phyloP scores from a whole-genome alignment of 2,888 invertebrate genomes.

The Cylindroiulus punctatus region DNA sequence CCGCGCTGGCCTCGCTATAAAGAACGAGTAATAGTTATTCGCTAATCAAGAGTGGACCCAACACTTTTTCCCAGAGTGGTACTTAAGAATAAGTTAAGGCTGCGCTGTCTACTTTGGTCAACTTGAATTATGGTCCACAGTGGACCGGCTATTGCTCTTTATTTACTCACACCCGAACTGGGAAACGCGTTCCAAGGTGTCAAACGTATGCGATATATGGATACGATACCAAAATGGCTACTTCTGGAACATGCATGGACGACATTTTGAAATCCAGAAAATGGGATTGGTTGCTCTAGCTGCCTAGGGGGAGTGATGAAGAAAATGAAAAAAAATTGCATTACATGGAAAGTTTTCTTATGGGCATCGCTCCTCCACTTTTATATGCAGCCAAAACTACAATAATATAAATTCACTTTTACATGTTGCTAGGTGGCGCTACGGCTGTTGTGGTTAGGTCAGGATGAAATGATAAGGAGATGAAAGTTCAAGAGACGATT shows the following conservation, averaged over 20 bases:
- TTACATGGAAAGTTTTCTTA: not conserved
- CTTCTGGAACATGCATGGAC: not conserved
- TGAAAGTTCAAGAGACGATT: too few relatives aligned
- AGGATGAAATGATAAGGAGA: too few relatives aligned
- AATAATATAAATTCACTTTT: too few relatives aligned
- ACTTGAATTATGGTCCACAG: constrained; percentile 50
- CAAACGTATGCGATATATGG: constrained; percentile 19
- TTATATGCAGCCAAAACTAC: too few relatives aligned
- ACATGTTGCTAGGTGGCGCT: too few relatives aligned
- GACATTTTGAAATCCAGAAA: not conserved
- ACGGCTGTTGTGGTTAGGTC: too few relatives aligned
- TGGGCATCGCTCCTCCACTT: too few relatives aligned
- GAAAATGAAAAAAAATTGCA: not conserved
- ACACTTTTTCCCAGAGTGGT: constrained; percentile 54
- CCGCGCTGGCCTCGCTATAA: constrained; percentile 45
- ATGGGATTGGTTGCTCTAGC: not conserved
- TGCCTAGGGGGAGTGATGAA: not conserved
- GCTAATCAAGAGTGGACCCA: constrained; percentile 50
- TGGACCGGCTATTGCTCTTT: constrained; percentile 51
- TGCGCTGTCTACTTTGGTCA: constrained; percentile 50
- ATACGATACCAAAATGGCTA: not conserved
- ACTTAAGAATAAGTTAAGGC: constrained; percentile 56
- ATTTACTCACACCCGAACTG: constrained; percentile 40
- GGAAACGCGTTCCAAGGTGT: not conserved
- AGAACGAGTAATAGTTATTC: constrained; percentile 51